phyloP scores from a whole-genome alignment of 2,888 invertebrate genomes.

The Mesorhabditis sp. region DNA sequence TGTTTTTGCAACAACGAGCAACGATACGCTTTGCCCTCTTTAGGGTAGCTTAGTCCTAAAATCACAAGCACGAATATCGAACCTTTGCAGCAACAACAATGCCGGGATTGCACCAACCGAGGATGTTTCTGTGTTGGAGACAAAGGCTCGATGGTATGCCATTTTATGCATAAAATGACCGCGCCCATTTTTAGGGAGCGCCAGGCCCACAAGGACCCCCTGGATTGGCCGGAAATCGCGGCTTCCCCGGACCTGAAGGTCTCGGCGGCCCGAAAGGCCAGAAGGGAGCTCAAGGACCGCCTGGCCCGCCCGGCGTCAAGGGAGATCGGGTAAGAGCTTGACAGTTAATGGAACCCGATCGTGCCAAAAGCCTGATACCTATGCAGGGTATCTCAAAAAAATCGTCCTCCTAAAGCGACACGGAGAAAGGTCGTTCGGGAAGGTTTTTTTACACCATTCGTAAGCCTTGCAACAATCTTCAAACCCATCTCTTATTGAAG shows the following conservation, averaged over 20 bases:
- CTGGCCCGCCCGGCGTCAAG: slow-evolving; percentile 77
- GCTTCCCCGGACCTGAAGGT: slow-evolving; percentile 80
- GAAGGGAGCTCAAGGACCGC: slow-evolving; percentile 80
- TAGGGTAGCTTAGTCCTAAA: no score
- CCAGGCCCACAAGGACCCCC: slow-evolving; percentile 63
- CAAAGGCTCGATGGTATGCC: slow-evolving; percentile 56
- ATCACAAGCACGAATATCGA: no score
- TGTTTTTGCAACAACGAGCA: no score
- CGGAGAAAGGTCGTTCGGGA: no score
- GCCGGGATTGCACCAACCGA: slow-evolving; percentile 56
- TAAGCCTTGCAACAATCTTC: no score
- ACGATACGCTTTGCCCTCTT: no score
- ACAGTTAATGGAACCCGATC: no score
- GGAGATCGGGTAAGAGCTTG: slow-evolving; percentile 67
- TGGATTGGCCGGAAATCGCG: slow-evolving; percentile 66
- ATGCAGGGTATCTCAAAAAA: no score
- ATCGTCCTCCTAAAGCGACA: no score
- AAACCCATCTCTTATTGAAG: no score
- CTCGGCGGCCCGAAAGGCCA: slow-evolving; percentile 81
- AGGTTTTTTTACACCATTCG: no score
- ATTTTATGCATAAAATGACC: slow-evolving; percentile 10
- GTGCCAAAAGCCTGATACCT: no score
- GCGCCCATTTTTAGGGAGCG: slow-evolving; percentile 65
- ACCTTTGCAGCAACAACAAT: slow-evolving; percentile 54
- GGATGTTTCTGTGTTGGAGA: slow-evolving; percentile 59